Percentiles rank a stretch among this genome's conserved stretches.
These are phyloP conservation scores for Xiphophorus couchianus DNA, from an alignment of 2,113 vertebrate species.

Conservation along the genomic window DNA sequence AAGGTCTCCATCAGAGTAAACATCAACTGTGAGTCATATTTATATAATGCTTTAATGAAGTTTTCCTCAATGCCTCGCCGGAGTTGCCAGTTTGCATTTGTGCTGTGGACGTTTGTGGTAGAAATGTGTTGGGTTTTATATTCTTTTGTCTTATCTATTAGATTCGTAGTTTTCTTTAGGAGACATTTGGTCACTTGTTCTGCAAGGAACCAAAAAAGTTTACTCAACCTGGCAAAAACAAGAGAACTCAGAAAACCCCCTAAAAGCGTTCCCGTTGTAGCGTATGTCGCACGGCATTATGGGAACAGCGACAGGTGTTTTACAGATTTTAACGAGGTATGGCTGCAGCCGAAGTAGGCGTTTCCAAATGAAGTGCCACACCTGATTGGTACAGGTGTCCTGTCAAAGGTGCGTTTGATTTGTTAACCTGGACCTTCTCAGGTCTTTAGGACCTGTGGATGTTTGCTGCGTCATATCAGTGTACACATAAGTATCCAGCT, in stretches of 20 bases:
- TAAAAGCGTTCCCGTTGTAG: too few relatives aligned
- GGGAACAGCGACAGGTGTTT: neutral
- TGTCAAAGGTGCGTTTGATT: too few relatives aligned
- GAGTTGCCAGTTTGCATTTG: too few relatives aligned
- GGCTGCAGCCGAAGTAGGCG: too few relatives aligned
- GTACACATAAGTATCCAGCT: too few relatives aligned
- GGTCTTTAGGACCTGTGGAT: too few relatives aligned
- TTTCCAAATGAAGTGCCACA: too few relatives aligned
- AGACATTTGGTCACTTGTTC: neutral
- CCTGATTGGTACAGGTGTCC: too few relatives aligned
- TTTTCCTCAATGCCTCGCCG: neutral
- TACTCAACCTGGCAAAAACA: neutral
- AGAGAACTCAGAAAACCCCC: neutral
- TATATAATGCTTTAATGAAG: neutral
- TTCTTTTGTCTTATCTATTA: neutral
- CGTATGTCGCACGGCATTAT: neutral
- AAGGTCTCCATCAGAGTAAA: neutral
- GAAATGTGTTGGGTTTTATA: neutral
- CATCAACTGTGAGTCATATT: slow-evolving; percentile 18
- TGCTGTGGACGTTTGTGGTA: neutral
- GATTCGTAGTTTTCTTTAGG: neutral
- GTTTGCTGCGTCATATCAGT: too few relatives aligned
- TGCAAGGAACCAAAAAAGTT: too few relatives aligned
- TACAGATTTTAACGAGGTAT: too few relatives aligned
- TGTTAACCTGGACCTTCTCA: too few relatives aligned